Conservation (phyloP, 2,797 vertebrate species). For the Lithobates pipiens region DNA sequence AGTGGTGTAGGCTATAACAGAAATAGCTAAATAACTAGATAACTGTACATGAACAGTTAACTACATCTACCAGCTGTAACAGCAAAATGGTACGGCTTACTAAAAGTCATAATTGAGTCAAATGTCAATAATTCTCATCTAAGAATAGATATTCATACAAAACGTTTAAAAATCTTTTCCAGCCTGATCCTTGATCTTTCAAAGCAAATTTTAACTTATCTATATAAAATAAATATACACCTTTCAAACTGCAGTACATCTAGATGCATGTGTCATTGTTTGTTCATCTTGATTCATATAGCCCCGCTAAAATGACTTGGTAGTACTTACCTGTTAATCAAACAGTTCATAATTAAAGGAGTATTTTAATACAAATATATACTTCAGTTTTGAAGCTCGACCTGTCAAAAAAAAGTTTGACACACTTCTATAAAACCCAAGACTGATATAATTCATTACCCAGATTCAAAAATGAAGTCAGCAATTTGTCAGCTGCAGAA, state of each 20-base stretch:
- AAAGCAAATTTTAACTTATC: neutral
- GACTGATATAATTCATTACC: slow-evolving; percentile 19
- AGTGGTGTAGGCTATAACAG: too few relatives aligned
- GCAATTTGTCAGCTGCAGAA: slow-evolving; percentile 35
- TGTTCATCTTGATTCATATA: neutral
- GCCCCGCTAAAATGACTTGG: too few relatives aligned
- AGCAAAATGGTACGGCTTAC: too few relatives aligned
- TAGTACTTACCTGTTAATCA: neutral
- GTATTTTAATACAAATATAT: neutral
- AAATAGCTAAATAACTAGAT: too few relatives aligned
- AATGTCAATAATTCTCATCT: too few relatives aligned
- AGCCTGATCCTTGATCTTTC: neutral
- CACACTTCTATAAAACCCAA: neutral
- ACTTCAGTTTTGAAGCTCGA: neutral
- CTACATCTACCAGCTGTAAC: too few relatives aligned
- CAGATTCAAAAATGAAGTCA: slow-evolving; percentile 26
- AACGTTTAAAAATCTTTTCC: neutral
- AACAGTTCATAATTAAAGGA: neutral
- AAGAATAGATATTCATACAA: neutral
- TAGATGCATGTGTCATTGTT: neutral
- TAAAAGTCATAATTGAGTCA: too few relatives aligned
- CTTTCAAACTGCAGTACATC: neutral
- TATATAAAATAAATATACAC: too few relatives aligned
- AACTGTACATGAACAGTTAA: too few relatives aligned
- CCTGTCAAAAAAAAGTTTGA: neutral